Base-by-base conservation (phyloP, 2,888 invertebrate genomes). In the Saturnia japonica region DNA sequence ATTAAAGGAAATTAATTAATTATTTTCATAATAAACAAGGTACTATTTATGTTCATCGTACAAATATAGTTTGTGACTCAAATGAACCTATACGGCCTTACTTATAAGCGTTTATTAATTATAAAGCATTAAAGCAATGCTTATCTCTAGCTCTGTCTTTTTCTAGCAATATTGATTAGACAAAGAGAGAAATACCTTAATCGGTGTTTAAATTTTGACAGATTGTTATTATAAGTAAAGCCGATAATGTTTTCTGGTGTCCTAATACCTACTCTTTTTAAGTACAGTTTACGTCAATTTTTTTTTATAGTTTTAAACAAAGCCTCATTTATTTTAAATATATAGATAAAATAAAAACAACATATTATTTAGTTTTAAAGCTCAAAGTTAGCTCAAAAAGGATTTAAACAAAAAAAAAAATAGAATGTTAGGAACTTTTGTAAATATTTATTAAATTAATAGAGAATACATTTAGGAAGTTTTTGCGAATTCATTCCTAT, bases 371-470 rank as follows among this genome's bases (percentile, higher is more conserved):
- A 91, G 88, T 91, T 91, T 87, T 86, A 84, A 91, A 92, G 93
- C 93, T 93, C 93, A 93, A 94, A 93, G 88, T 86, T 83, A 93
- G 93, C 93, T 94, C 93, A 93, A 93, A 90, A 90, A 74, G 69
- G 72, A 77, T 78, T 75, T 77, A 75, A 80, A 78, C 78, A 75
- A 75, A 73, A 72, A 1, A 78, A 78, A 76, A 75, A 74, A 72
- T 2, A 54, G 9, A 74, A 73, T 75, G 72, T 78, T 75, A 74
- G 75, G 72, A 76, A 78, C 72, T 76, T 82, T 85, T 91, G 90
- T 91, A 90, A 85, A 91, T 91, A 90, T 82, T 78, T 82, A 76
- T 80, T 80, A 82, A 80, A 79, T 79, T 72, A 77, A 79, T 84
- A 83, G 82, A 79, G 70, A 71, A 72, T 62, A 64, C 40, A 9